Percentiles rank a stretch among this genome's conserved stretches.
Conservation (phyloP, 2,113 vertebrate genomes). For the Macquaria australasica region DNA sequence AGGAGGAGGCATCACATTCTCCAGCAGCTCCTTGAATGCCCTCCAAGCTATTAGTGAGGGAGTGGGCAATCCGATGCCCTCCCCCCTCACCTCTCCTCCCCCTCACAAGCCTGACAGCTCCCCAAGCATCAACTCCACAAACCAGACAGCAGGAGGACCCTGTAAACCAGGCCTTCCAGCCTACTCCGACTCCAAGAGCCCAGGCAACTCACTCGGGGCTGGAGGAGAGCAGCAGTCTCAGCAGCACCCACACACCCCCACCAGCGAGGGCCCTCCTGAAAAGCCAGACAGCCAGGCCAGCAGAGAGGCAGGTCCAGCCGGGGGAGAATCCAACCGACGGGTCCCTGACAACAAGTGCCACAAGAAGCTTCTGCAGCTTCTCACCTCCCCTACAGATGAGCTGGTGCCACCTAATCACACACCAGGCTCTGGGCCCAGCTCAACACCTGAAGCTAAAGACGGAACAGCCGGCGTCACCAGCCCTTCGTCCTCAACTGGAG, state of each 20-base stretch:
- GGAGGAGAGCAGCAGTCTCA: constrained; percentile 70
- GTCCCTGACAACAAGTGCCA: constrained; percentile 91
- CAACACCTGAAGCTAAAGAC: constrained; percentile 89
- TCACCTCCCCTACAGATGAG: constrained; percentile 94
- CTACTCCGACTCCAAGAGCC: constrained; percentile 92
- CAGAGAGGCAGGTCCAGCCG: constrained; percentile 83
- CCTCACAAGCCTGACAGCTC: constrained; percentile 91
- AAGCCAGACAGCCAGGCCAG: constrained; percentile 91
- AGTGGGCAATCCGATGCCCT: constrained; percentile 93
- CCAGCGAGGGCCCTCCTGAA: constrained; percentile 89
- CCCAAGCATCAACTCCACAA: constrained; percentile 88
- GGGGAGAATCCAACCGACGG: constrained; percentile 86
- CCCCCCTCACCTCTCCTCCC: constrained; percentile 92
- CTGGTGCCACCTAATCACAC: constrained; percentile 81
- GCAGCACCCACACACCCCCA: constrained; percentile 77
- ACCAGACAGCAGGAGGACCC: constrained; percentile 63
- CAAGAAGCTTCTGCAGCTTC: constrained; percentile 96
- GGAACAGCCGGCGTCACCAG: constrained; percentile 86
- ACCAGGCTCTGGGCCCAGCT: constrained; percentile 57
- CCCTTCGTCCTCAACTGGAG: constrained; percentile 92
- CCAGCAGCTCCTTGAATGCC: constrained; percentile 96
- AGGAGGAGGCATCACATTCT: constrained; percentile 87
- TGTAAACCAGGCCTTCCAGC: constrained; percentile 84
- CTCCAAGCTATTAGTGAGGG: constrained; percentile 98
- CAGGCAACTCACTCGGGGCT: constrained; percentile 85